Conservation (phyloP, 37 sponge, comb jelly and placozoan genomes). For the Haliclona indistincta region DNA sequence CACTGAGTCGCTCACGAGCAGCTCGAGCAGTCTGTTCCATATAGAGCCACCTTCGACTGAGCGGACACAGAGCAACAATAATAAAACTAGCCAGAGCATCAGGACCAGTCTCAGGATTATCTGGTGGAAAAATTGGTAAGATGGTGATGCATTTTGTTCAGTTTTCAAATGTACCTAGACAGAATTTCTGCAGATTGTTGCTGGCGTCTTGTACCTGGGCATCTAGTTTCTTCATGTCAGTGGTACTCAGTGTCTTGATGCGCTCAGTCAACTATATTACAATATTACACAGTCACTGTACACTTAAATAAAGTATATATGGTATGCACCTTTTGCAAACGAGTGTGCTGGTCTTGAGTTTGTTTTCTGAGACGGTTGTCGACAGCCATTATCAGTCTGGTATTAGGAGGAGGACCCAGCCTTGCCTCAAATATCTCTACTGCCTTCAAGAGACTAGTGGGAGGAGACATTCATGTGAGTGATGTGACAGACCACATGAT, state of each 20-base stretch:
- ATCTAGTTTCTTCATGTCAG: constrained; percentile 51
- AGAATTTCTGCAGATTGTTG: constrained; percentile 45
- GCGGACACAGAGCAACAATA: constrained; percentile 69
- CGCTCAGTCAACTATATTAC: constrained; percentile 64
- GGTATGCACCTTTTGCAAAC: constrained; percentile 57
- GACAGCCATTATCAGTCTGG: constrained; percentile 41
- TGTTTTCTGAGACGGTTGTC: constrained; percentile 71
- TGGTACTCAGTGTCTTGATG: constrained; percentile 30
- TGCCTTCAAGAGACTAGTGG: constrained; percentile 37
- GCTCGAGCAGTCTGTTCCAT: constrained; percentile 91
- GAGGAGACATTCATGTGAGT: too few relatives aligned
- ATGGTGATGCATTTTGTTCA: neutral
- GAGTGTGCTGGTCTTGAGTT: constrained; percentile 49
- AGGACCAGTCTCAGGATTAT: constrained; percentile 46
- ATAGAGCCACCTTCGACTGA: constrained; percentile 75
- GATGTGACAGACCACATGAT: too few relatives aligned
- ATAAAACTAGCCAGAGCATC: constrained; percentile 71
- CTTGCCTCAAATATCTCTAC: constrained; percentile 39
- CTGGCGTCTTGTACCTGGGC: constrained; percentile 26
- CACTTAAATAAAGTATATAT: neutral
- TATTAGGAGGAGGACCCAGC: constrained; percentile 34
- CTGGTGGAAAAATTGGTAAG: too few relatives aligned
- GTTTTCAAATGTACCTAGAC: constrained; percentile 51
- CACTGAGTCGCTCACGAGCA: constrained; percentile 73
- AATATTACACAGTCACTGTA: neutral